These are phyloP conservation scores for Chlorops oryzae DNA, from an alignment of 1,140 invertebrate species.

Conservation along the genomic window DNA sequence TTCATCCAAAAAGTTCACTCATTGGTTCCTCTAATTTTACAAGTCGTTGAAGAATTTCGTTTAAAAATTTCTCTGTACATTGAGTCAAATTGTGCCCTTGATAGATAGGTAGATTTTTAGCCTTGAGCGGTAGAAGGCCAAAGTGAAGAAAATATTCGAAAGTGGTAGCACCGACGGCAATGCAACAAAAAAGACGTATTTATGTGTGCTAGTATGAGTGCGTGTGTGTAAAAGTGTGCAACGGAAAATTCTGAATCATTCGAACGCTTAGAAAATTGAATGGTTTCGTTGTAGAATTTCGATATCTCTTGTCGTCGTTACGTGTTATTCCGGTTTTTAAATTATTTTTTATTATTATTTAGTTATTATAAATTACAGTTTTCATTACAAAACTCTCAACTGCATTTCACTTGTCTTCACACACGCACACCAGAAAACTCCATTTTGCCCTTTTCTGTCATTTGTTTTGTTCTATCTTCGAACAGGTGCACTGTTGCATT, in stretches of 20 bases:
- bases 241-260: not conserved
- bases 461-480: conserved; percentile 9
- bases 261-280: not conserved
- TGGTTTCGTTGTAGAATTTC: not conserved
- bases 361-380: not conserved
- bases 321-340: not conserved
- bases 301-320: not conserved
- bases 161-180: no score
- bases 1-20: no score
- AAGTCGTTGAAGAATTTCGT: no score
- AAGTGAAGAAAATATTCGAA: no score
- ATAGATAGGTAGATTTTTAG: no score
- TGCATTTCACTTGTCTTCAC: conserved; percentile 7
- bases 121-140: no score
- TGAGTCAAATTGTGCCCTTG: no score
- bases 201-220: no score
- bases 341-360: not conserved
- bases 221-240: not conserved
- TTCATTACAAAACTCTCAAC: not conserved
- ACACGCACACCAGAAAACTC: conserved; percentile 11
- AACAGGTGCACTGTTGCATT: conserved; percentile 1
- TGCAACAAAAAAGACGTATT: no score
- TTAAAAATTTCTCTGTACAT: no score
- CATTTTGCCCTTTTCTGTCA: conserved; percentile 16
- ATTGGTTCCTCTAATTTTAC: no score